Percentiles rank a stretch among this genome's conserved stretches.
Evolutionary conservation across 2,113 vertebrate genomes (phyloP).

Genomic region (sheep (Ovis aries)): ARS-UI_Ramb_v3.0 NC_056055.1:207636001-207636500

Average conservation of each 20-base stretch:
- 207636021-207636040: constrained; percentile 1
- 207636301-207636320: background rate
- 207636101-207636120: too few relatives aligned
- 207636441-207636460: background rate
- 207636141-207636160: too few relatives aligned
- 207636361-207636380: background rate
- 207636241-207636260: too few relatives aligned
- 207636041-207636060: too few relatives aligned
- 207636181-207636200: too few relatives aligned
- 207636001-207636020: constrained; percentile 3
- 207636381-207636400: background rate
- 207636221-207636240: too few relatives aligned
- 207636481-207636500: background rate
- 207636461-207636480: background rate
- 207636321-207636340: background rate
- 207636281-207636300: background rate
- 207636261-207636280: too few relatives aligned
- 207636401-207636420: background rate
- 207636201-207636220: too few relatives aligned
- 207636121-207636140: too few relatives aligned
- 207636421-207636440: background rate
- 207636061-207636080: too few relatives aligned
- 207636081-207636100: too few relatives aligned
- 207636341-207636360: background rate
- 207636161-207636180: too few relatives aligned